Evolutionary conservation across 2,113 vertebrate genomes (phyloP).

Genomic region (Rhinogobius similis): DNA sequence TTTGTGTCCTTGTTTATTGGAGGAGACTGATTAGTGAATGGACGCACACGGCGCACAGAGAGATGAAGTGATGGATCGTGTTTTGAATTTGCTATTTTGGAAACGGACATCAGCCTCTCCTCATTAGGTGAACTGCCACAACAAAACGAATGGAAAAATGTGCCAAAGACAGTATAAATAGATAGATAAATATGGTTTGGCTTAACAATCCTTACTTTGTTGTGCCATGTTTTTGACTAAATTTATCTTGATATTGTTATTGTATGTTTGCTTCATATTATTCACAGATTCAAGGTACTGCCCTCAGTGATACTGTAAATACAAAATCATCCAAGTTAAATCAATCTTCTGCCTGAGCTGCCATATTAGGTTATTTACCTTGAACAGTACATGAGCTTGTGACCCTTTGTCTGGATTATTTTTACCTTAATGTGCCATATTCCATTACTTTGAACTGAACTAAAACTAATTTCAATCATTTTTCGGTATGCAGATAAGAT

Average conservation of each 20-base stretch:
- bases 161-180: no score
- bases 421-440: background rate
- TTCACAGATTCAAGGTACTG: no score
- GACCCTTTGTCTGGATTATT: no score
- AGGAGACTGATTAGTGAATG: constrained; percentile 22
- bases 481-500: background rate
- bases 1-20: constrained; percentile 18
- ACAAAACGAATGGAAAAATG: background rate
- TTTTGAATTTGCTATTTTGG: constrained; percentile 28
- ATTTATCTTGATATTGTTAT: no score
- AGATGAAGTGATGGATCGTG: constrained; percentile 35
- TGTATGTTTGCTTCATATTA: no score
- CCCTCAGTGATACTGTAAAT: no score
- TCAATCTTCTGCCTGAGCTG: no score
- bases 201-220: no score
- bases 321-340: no score
- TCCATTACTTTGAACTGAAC: background rate
- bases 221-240: no score
- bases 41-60: constrained; percentile 28
- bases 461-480: background rate
- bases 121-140: constrained; percentile 39
- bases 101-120: constrained; percentile 16
- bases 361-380: no score
- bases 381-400: background rate
- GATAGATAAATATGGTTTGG: background rate